Conservation (phyloP, 1,140 invertebrate species). For the Drosophila triauraria region DNA sequence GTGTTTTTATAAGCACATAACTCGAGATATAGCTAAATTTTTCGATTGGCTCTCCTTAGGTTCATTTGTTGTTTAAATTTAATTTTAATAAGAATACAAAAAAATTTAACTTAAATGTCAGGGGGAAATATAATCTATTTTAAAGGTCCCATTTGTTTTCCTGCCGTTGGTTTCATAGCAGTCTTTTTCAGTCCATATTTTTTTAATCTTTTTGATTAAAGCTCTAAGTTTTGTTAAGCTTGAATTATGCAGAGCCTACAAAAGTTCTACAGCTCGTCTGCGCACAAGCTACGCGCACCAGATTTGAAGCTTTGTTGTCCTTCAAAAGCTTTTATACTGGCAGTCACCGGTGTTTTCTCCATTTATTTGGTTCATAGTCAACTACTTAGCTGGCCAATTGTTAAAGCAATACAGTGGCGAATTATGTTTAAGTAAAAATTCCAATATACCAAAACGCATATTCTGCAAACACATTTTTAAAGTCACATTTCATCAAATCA, state of each 20-base stretch:
- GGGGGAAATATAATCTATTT: too few relatives aligned
- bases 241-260: neutral
- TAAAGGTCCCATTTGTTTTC: too few relatives aligned
- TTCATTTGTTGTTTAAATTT: too few relatives aligned
- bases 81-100: too few relatives aligned
- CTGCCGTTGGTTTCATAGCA: too few relatives aligned
- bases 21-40: too few relatives aligned
- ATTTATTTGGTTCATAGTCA: neutral
- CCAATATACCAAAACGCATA: neutral
- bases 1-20: too few relatives aligned
- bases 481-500: neutral
- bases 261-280: neutral
- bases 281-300: neutral
- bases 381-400: neutral
- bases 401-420: neutral
- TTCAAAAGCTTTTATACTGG: neutral
- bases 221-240: too few relatives aligned
- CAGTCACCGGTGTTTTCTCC: neutral
- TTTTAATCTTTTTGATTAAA: too few relatives aligned
- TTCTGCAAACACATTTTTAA: neutral
- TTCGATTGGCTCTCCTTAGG: too few relatives aligned
- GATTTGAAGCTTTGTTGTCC: neutral
- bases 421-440: neutral
- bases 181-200: too few relatives aligned
- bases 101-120: too few relatives aligned